Evolutionary conservation across 2,888 invertebrate genomes (phyloP), one percentile per base, ranked within the genome.

Genomic region (Octodonta nipae): DNA sequence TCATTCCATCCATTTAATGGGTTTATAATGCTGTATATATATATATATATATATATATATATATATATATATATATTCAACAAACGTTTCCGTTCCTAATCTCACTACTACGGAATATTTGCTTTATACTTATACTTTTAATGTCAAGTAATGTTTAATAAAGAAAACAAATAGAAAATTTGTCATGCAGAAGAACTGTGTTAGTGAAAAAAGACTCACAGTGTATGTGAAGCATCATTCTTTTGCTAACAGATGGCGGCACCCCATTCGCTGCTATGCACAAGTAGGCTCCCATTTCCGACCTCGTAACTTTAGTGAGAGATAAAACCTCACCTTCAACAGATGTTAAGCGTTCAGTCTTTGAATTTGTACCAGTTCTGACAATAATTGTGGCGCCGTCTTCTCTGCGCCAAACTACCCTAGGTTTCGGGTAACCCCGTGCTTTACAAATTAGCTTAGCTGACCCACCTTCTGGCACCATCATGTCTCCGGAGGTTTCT

Each of bases 401-500:
- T 63, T 89, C 88, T 37, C 88, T 71, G 42, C 79, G 71, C 88
- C 88, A 89, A 13, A 77, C 70, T 47, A 89, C 84, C 51, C 78
- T 78, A 0, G 88, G 88, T 43, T 80, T 78, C 6, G 87, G 87
- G 54, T 75, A 81, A 3, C 88, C 87, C 36, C 81, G 70, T 2
- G 87, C 86, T 58, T 82, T 83, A 63, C 88, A 88, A 37, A 84
- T 75, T 46, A 88, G 66, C 59, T 86, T 87, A 1, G 85, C 86
- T 4, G 84, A 78, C 22, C 87, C 86, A 31, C 87, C 87, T 65
- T 88, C 88, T n/a, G 86, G 86, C 33, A 89, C 87, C 83, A 87
- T 87, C 73, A 89, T 77, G 58, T 91, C 91, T 8, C 88, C 87
- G 30, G 88, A 85, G 6, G 87, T 87, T 58, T 87, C 87, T 54